Evolutionary conservation across 2,797 vertebrate genomes (phyloP).

Genomic region (Mus minutoides): DNA sequence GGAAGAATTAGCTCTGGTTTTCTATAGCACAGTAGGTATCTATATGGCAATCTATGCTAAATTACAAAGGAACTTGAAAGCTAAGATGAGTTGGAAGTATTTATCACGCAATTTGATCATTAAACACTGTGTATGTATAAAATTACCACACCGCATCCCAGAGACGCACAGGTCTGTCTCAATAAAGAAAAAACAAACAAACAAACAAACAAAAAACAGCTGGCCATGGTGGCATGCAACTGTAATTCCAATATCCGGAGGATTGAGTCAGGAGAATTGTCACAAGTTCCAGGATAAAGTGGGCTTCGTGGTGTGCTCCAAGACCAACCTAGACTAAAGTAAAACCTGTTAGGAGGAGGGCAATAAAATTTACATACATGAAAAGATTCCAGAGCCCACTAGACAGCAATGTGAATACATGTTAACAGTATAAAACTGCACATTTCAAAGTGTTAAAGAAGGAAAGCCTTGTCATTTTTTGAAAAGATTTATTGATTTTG

Average conservation of each 20-base stretch:
- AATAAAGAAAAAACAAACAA: too few species aligned
- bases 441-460: neutral
- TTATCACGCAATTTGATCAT: neutral
- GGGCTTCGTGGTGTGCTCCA: neutral
- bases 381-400: too few species aligned
- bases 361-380: neutral
- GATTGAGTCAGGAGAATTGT: neutral
- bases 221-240: neutral
- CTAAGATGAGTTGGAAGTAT: neutral
- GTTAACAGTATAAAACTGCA: neutral
- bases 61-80: neutral
- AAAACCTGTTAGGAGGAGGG: neutral
- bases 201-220: neutral
- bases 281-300: neutral
- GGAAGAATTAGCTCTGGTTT: neutral
- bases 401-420: neutral
- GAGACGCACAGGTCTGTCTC: neutral
- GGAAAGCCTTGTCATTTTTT: neutral
- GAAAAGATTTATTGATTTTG: neutral
- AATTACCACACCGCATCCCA: neutral
- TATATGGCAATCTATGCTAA: neutral
- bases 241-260: neutral
- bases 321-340: neutral
- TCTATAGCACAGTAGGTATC: neutral
- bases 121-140: neutral